Conservation (phyloP, 2,797 vertebrate genomes). For the Thripadectes ignobilis region DNA sequence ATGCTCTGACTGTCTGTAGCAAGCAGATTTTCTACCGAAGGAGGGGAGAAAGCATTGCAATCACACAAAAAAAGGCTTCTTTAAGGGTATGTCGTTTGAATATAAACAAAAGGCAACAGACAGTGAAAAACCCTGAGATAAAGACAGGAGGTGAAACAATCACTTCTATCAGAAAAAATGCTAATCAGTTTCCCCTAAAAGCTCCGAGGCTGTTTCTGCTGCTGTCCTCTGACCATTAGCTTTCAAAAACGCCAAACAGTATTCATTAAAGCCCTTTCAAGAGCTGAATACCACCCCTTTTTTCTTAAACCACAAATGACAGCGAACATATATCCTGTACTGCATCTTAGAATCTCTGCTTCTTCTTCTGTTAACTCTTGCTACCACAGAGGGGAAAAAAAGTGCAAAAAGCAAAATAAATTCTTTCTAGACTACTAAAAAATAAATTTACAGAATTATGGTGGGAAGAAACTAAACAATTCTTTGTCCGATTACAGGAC, state of each 20-base stretch:
- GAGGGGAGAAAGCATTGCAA: conserved; percentile 61
- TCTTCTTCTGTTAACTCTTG: conserved; percentile 72
- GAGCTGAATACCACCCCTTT: conserved; percentile 75
- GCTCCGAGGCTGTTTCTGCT: conserved; percentile 62
- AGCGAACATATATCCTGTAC: conserved; percentile 64
- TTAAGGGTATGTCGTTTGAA: conserved; percentile 49
- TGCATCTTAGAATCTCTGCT: conserved; percentile 51
- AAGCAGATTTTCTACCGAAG: conserved; percentile 68
- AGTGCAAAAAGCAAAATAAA: not conserved
- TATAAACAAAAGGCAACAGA: conserved; percentile 68
- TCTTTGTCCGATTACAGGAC: conserved; percentile 1
- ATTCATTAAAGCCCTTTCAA: conserved; percentile 79
- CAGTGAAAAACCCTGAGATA: conserved; percentile 41
- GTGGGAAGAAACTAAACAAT: conserved; percentile 1
- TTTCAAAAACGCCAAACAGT: conserved; percentile 72
- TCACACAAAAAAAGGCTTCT: conserved; percentile 53
- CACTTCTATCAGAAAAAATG: conserved; percentile 66
- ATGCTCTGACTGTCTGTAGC: conserved; percentile 75
- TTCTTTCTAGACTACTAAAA: not conserved
- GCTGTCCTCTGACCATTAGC: conserved; percentile 71
- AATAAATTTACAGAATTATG: not conserved
- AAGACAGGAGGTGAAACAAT: conserved; percentile 61
- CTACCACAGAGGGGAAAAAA: not conserved
- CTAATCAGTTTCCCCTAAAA: conserved; percentile 66
- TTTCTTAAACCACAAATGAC: conserved; percentile 75